Evolutionary conservation across 1,140 invertebrate genomes (phyloP).

Genomic region (Leptinotarsa texana): DNA sequence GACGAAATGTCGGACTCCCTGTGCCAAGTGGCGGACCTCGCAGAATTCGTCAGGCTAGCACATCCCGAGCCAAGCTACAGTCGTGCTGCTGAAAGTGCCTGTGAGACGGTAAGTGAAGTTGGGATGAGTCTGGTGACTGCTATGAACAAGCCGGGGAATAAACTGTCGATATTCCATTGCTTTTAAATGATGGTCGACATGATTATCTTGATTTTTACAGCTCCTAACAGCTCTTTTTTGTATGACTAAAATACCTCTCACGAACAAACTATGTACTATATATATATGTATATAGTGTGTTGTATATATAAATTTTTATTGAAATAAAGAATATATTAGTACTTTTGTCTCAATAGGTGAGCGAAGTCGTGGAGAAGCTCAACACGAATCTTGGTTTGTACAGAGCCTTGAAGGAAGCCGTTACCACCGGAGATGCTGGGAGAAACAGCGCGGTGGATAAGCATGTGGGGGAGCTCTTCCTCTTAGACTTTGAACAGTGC

Average conservation of each 20-base stretch:
- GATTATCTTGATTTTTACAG: constrained; percentile 27
- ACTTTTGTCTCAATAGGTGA: constrained; percentile 27
- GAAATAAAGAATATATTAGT: background rate
- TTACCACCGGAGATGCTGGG: constrained; percentile 71
- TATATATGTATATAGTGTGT: too few species aligned
- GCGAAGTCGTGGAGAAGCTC: constrained; percentile 60
- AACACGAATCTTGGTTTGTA: constrained; percentile 90
- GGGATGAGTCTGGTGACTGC: constrained; percentile 73
- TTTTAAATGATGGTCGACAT: background rate
- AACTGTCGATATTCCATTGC: constrained; percentile 61
- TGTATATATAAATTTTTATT: background rate
- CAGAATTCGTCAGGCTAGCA: constrained; percentile 90
- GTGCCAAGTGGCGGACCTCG: constrained; percentile 93
- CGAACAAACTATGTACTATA: background rate
- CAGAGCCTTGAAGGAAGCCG: constrained; percentile 70
- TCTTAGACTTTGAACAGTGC: constrained; percentile 96
- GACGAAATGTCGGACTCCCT: constrained; percentile 92
- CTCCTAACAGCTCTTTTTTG: background rate
- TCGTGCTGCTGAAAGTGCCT: constrained; percentile 83
- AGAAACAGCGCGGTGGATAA: constrained; percentile 75
- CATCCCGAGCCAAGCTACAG: constrained; percentile 80
- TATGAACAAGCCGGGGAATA: background rate
- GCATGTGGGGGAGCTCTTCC: constrained; percentile 85
- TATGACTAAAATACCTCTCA: background rate
- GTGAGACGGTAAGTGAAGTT: constrained; percentile 74